Percentiles rank a stretch among this genome's conserved stretches.
phyloP scores from a whole-genome alignment of 1,140 invertebrate genomes.

The Philaenus spumarius region DNA sequence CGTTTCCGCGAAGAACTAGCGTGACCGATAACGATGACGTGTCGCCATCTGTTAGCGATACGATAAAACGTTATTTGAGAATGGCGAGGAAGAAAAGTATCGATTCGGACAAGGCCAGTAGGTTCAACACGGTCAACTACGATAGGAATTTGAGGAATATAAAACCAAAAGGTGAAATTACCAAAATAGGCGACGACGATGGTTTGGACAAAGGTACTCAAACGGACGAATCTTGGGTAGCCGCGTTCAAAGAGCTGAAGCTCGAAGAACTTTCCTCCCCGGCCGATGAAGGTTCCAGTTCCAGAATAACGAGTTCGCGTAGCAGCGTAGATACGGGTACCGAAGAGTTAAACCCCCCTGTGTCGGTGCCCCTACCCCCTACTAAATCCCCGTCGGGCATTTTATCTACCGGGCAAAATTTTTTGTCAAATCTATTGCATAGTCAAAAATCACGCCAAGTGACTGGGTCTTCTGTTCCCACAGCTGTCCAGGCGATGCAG shows the following conservation, averaged over 20 bases:
- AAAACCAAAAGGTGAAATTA: conserved; percentile 67
- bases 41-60: conserved; percentile 76
- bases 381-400: conserved; percentile 38
- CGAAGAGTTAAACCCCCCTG: conserved; percentile 20
- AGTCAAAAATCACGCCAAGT: conserved; percentile 37
- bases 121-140: conserved; percentile 83
- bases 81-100: conserved; percentile 81
- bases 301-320: conserved; percentile 45
- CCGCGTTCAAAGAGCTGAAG: conserved; percentile 36
- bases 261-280: conserved; percentile 29
- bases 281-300: conserved; percentile 26
- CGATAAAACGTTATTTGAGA: conserved; percentile 71
- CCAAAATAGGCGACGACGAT: conserved; percentile 62
- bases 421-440: conserved; percentile 57
- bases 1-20: conserved; percentile 48
- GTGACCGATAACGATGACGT: conserved; percentile 76
- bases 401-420: conserved; percentile 48
- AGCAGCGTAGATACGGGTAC: conserved; percentile 47
- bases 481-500: conserved; percentile 60
- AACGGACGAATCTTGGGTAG: conserved; percentile 64
- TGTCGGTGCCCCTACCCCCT: conserved; percentile 41
- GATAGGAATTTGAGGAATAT: conserved; percentile 77
- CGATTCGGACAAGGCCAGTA: conserved; percentile 68
- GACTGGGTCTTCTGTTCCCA: conserved; percentile 19
- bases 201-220: conserved; percentile 64